These are phyloP conservation scores for Campylorhamphus procurvoides DNA, from an alignment of 2,113 vertebrate species.

Conservation along the genomic window DNA sequence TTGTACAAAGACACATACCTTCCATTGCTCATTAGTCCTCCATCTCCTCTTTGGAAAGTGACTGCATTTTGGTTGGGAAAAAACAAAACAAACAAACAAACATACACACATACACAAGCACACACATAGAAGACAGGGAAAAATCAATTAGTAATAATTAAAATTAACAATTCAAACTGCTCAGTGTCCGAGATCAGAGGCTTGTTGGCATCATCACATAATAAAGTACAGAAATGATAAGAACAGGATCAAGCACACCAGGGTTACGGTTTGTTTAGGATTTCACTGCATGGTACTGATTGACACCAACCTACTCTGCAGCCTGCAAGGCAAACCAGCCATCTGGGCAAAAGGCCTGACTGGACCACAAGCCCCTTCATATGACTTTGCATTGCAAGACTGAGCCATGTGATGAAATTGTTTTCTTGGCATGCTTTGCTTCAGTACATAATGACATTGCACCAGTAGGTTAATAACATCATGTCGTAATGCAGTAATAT, in stretches of 20 bases:
- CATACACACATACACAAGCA: constrained; percentile 20
- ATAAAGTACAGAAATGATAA: constrained; percentile 45
- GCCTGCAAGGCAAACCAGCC: not conserved
- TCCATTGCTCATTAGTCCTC: constrained; percentile 98
- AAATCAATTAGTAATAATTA: constrained; percentile 71
- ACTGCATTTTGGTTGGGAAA: constrained; percentile 74
- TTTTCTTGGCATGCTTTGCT: constrained; percentile 32
- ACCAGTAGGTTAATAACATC: constrained; percentile 31
- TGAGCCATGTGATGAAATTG: constrained; percentile 27
- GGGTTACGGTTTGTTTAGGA: not conserved
- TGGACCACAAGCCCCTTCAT: constrained; percentile 9
- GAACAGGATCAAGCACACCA: not conserved
- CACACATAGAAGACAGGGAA: constrained; percentile 53
- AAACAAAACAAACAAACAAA: constrained; percentile 48
- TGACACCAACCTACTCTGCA: not conserved
- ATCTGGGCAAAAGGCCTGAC: not conserved
- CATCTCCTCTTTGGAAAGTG: constrained; percentile 98
- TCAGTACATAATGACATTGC: constrained; percentile 34
- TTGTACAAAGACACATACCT: constrained; percentile 81
- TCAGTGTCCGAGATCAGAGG: not conserved
- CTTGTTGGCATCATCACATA: constrained; percentile 51
- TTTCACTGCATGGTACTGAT: not conserved
- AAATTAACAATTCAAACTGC: constrained; percentile 42
- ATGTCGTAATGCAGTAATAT: constrained; percentile 7
- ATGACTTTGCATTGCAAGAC: not conserved